Evolutionary conservation across 2,888 invertebrate species (phyloP), one percentile per base, ranked within the genome.

Genomic region (Anticlea derivata): DNA sequence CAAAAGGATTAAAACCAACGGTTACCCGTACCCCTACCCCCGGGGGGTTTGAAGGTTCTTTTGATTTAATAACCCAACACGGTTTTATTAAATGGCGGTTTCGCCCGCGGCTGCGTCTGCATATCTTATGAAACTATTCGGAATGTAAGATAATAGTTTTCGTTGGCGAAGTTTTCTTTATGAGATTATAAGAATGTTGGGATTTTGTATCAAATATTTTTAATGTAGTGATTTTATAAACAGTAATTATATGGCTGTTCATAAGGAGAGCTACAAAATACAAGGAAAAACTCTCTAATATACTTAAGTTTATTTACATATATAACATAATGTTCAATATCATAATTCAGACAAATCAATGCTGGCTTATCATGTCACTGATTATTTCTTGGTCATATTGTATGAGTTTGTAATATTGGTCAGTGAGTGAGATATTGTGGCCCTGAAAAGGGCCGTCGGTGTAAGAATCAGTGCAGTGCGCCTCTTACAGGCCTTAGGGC

Each of bases 31-130:
- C 23, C 40, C 38, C 17, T 39, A 7, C 44, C 35, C 35, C n/a
- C 7, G 5, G 11, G 51, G 37, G 35, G 34, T 10, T n/a, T 10
- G 41, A 33, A 22, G 47, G 50, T 59, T 55, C 57, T 57, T 61
- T 58, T 65, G 61, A 63, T 63, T 63, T 61, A 65, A 63, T 65
- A 65, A 65, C 61, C 54, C 60, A 47, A 56, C 55, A 54, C 52
- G 57, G 58, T 64, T 62, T 35, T 64, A 65, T 63, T 63, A 63
- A 61, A 61, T 50, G 51, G 57, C 44, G 61, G 59, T 59, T 53
- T 53, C 1, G 49, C 59, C 59, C 53, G 55, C 61, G 59, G 59
- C 57, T 57, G 17, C 20, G 44, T 41, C 55, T 55, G 53, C 50
- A 49, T 59, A 54, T 54, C 59, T 55, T 51, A 35, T 10, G 55